These are phyloP conservation scores for Sinocyclocheilus maitianheensis DNA, from an alignment of 2,113 vertebrate genomes.

Conservation along the genomic window DNA sequence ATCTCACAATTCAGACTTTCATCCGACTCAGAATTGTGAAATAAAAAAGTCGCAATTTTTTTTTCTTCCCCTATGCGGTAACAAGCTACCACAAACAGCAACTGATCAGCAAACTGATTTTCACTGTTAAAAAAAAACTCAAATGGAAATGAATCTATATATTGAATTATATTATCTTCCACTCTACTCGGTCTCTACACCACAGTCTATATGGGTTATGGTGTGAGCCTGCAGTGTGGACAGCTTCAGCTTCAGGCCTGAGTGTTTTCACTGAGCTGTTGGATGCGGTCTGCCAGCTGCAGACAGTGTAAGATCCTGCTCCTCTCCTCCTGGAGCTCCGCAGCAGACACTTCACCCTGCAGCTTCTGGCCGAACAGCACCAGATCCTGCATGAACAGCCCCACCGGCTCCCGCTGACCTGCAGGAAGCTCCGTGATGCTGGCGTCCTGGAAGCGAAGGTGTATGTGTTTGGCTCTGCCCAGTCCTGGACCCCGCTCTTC, in stretches of 20 bases:
- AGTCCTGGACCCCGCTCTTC: conserved; percentile 87
- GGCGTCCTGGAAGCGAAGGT: conserved; percentile 83
- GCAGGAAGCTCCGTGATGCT: conserved; percentile 81
- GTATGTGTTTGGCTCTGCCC: conserved; percentile 81
- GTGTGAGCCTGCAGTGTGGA: not conserved
- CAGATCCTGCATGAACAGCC: conserved; percentile 93
- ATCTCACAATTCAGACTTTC: not conserved
- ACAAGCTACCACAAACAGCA: not conserved
- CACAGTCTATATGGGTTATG: not conserved
- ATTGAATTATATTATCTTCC: not conserved
- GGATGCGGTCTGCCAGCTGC: conserved; percentile 81
- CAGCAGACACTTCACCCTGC: conserved; percentile 74
- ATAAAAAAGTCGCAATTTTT: not conserved
- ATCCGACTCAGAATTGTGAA: not conserved
- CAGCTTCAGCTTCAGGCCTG: not conserved
- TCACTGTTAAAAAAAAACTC: not conserved
- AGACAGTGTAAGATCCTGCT: conserved; percentile 84
- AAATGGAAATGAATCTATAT: not conserved
- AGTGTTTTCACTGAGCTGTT: conserved; percentile 66
- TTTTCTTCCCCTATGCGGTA: not conserved
- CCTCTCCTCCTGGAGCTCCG: conserved; percentile 79
- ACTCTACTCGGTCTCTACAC: not conserved
- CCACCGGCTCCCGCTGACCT: conserved; percentile 72
- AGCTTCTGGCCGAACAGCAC: conserved; percentile 86
- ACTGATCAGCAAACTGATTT: not conserved